phyloP scores from a whole-genome alignment of 2,888 invertebrate species.

The Brachypalpus laphriformis region DNA sequence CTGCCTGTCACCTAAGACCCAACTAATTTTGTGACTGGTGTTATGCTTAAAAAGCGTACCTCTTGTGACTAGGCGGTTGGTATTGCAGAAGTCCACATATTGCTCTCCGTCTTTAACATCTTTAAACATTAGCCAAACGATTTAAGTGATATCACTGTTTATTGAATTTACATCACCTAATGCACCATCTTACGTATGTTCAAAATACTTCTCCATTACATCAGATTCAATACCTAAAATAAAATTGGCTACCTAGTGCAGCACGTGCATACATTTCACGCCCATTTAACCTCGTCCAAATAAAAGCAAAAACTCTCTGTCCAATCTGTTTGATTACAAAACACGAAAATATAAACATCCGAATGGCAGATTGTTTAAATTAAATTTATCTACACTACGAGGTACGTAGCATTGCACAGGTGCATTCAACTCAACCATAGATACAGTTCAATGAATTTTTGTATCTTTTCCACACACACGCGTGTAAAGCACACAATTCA shows the following conservation, averaged over 20 bases:
- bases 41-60: too few species aligned
- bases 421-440: conserved; percentile 28
- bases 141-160: too few species aligned
- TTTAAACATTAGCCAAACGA: too few species aligned
- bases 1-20: too few species aligned
- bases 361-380: neutral
- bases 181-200: neutral
- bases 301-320: neutral
- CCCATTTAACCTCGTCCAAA: neutral
- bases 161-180: neutral
- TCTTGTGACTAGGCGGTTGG: too few species aligned
- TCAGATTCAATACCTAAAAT: neutral
- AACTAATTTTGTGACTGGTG: too few species aligned
- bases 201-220: neutral
- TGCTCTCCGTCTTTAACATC: too few species aligned
- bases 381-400: neutral
- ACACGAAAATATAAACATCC: neutral
- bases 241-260: neutral
- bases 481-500: neutral
- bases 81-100: too few species aligned
- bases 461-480: conserved; percentile 14
- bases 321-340: neutral
- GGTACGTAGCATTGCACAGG: neutral
- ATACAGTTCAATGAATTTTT: conserved; percentile 38
- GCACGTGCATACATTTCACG: neutral